Evolutionary conservation across 2,888 invertebrate species (phyloP).

Genomic region (Stenchaetothrips biformis): DNA sequence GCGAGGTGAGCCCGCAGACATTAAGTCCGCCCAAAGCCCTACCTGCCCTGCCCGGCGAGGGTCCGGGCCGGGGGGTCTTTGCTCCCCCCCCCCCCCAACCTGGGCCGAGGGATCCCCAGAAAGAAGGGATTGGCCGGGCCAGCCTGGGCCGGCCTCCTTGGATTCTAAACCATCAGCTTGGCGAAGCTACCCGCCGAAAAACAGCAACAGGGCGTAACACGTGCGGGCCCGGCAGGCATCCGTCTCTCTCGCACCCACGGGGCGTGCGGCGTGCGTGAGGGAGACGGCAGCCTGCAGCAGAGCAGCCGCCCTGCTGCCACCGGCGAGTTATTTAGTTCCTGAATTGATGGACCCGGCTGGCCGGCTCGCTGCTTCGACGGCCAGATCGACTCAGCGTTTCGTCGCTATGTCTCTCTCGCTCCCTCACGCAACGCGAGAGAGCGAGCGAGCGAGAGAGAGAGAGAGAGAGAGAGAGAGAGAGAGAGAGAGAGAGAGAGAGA

Average conservation of each 20-base stretch:
- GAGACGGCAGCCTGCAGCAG: background rate
- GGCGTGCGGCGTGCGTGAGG: background rate
- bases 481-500: too few relatives aligned
- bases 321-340: constrained; percentile 4
- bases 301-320: background rate
- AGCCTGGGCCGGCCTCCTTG: background rate
- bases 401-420: background rate
- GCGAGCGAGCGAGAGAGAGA: too few relatives aligned
- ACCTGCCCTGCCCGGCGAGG: background rate
- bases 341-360: background rate
- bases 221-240: background rate
- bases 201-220: too few relatives aligned
- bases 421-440: background rate
- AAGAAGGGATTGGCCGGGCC: background rate
- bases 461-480: too few relatives aligned
- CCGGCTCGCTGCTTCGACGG: background rate
- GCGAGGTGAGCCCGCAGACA: too few relatives aligned
- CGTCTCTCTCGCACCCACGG: background rate
- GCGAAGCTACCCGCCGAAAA: too few relatives aligned
- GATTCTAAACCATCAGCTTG: background rate
- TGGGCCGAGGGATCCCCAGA: background rate
- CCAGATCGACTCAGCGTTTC: background rate
- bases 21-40: background rate
- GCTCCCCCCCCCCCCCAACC: background rate
- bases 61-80: background rate